phyloP scores from a whole-genome alignment of 35 echinoderm and acorn worm genomes.

The Apostichopus californicus region DNA sequence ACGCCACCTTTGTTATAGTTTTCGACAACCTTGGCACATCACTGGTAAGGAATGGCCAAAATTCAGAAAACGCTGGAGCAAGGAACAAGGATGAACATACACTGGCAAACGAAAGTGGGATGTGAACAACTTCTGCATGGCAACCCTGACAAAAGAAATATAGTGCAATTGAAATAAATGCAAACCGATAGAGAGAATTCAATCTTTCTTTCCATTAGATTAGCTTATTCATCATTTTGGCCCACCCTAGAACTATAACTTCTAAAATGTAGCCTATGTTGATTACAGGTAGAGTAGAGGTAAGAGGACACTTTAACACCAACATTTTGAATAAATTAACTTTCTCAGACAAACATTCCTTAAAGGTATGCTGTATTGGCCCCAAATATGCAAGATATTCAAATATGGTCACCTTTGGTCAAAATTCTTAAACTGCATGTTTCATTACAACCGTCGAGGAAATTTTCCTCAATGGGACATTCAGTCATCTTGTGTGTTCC shows the following conservation, averaged over 20 bases:
- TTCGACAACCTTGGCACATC: conserved; percentile 64
- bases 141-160: conserved; percentile 44
- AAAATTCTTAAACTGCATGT: too few species aligned
- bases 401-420: too few species aligned
- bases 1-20: background rate
- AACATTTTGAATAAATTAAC: too few species aligned
- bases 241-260: too few species aligned
- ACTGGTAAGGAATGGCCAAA: conserved; percentile 69
- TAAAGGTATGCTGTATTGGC: too few species aligned
- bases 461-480: too few species aligned
- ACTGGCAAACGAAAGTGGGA: conserved; percentile 75
- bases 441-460: too few species aligned
- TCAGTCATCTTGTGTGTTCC: too few species aligned
- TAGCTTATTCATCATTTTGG: too few species aligned
- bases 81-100: conserved; percentile 75
- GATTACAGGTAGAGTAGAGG: background rate
- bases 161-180: background rate
- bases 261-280: background rate
- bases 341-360: too few species aligned
- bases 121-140: conserved; percentile 70
- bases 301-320: too few species aligned
- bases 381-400: too few species aligned
- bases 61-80: conserved; percentile 60
- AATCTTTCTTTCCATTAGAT: background rate
- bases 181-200: background rate